These are phyloP conservation scores for Chloropsis hardwickii DNA, from an alignment of 2,113 vertebrate species.

Conservation along the genomic window DNA sequence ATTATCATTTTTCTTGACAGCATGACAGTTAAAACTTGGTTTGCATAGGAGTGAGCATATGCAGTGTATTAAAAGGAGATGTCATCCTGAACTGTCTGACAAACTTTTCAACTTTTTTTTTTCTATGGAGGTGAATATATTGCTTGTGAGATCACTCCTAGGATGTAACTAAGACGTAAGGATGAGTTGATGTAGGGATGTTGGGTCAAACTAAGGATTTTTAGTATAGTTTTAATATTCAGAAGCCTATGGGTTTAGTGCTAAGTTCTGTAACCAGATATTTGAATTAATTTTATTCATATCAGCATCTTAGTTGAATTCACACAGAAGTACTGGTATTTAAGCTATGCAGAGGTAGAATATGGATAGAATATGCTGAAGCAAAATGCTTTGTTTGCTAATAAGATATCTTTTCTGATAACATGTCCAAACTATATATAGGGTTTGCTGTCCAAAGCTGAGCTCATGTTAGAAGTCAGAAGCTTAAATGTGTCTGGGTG, in stretches of 20 bases:
- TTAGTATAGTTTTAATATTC: background rate
- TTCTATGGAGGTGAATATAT: background rate
- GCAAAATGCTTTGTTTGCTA: background rate
- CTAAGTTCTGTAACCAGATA: background rate
- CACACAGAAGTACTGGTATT: background rate
- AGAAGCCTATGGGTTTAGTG: background rate
- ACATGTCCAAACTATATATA: background rate
- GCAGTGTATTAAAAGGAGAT: background rate
- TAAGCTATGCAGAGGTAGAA: background rate
- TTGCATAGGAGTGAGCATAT: background rate
- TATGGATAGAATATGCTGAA: background rate
- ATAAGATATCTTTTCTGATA: background rate
- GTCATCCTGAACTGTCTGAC: background rate
- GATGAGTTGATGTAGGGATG: background rate
- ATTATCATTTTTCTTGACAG: conserved; percentile 10
- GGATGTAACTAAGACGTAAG: background rate
- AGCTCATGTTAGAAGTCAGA: background rate
- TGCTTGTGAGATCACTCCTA: background rate
- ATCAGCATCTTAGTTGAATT: background rate
- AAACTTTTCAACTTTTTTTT: background rate
- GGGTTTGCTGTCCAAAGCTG: background rate
- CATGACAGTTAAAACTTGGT: background rate
- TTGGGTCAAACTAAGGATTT: background rate
- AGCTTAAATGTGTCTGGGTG: background rate
- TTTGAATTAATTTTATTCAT: background rate